Conservation (phyloP, 2,797 vertebrate species). For the Balearica regulorum region DNA sequence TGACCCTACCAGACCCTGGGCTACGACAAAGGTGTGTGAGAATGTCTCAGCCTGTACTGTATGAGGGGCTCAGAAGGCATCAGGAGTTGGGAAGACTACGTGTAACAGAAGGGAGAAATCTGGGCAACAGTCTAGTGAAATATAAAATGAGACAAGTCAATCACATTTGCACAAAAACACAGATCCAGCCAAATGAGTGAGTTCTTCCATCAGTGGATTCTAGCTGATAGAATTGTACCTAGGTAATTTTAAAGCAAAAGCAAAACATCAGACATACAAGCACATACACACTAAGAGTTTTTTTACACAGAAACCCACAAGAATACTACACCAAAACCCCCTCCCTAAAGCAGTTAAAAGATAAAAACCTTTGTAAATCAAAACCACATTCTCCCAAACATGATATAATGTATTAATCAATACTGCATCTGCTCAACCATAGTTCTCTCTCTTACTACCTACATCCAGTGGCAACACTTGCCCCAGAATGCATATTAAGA, state of each 20-base stretch:
- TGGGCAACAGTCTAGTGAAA: slow-evolving; percentile 23
- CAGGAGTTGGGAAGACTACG: not conserved
- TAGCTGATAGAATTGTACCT: not conserved
- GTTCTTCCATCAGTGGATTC: not conserved
- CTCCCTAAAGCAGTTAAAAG: not conserved
- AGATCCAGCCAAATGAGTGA: slow-evolving; percentile 6
- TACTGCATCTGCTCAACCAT: not conserved
- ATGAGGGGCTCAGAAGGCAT: not conserved
- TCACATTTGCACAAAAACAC: slow-evolving; percentile 31
- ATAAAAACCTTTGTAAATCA: not conserved
- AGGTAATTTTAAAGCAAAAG: not conserved
- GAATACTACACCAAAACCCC: not conserved
- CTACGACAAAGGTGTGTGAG: not conserved
- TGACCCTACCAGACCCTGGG: not conserved
- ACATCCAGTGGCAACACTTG: not conserved
- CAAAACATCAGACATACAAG: not conserved
- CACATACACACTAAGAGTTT: not conserved
- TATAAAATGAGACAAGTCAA: slow-evolving; percentile 15
- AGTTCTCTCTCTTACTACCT: not conserved
- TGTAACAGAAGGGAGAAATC: slow-evolving; percentile 45
- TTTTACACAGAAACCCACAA: not conserved
- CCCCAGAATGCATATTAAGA: not conserved
- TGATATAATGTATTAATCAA: not conserved
- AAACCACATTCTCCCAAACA: not conserved
- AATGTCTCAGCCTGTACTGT: not conserved